Conservation (phyloP, 2,888 invertebrate genomes). For the Molorchus minor region DNA sequence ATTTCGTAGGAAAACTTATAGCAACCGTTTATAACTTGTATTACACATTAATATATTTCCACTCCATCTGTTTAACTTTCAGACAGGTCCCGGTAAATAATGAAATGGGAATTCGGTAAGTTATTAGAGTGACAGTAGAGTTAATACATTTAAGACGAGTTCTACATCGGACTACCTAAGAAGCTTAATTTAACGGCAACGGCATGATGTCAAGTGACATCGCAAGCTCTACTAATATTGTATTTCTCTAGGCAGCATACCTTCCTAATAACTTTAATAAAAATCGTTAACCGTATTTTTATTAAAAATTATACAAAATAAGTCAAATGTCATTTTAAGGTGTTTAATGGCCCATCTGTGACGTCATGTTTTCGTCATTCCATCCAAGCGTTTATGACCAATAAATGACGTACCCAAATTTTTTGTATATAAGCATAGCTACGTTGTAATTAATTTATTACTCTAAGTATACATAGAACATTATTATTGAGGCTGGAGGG, state of each 20-base stretch:
- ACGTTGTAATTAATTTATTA: no score
- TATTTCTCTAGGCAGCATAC: constrained; percentile 6
- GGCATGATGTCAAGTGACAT: constrained; percentile 23
- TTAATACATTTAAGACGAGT: constrained; percentile 26
- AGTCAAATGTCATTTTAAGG: no score
- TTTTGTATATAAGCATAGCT: no score
- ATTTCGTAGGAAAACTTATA: constrained; percentile 16
- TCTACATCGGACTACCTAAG: constrained; percentile 25
- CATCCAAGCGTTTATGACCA: no score
- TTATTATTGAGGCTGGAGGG: no score
- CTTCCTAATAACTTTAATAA: constrained; percentile 2
- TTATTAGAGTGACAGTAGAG: constrained; percentile 25
- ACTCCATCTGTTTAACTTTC: constrained; percentile 25
- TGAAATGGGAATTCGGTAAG: constrained; percentile 21
- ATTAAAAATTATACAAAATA: no score
- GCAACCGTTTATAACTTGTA: constrained; percentile 22
- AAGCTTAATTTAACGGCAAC: constrained; percentile 28
- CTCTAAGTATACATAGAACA: no score
- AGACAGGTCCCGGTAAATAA: constrained; percentile 24
- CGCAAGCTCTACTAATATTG: constrained; percentile 28
- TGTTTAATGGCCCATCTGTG: no score
- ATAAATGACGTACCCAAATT: no score
- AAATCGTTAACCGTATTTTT: background rate
- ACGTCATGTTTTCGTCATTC: no score
- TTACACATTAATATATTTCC: constrained; percentile 28